Evolutionary conservation across 1,140 invertebrate species (phyloP), one percentile per base, ranked within the genome.

Genomic region (Aphaenogaster floridana): DNA sequence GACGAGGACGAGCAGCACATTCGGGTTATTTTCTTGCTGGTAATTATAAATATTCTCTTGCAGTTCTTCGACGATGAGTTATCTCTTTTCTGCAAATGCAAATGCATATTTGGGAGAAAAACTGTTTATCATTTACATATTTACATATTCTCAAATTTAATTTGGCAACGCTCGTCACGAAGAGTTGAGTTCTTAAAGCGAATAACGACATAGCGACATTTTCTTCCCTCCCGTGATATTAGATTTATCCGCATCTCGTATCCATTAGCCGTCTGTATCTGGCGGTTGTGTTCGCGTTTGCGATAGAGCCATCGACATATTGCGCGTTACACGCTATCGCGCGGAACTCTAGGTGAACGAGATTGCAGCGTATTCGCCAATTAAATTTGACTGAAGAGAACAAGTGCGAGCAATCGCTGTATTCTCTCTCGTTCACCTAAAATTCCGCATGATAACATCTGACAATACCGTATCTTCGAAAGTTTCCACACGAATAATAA

Each of bases 281-380:
- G 6, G 39, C 21, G 15, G 59, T 45, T 28, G 34, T 64, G 15
- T 36, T 34, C 7, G 9, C n/a, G 9, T 52, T 57, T n/a, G 52
- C 72, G 52, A 76, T 59, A 71, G 45, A 71, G 13, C 15, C 54
- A 17, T 59, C 39, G 15, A 45, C n/a, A 13, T 42, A 59, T 39
- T n/a, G 36, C n/a, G n/a, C n/a, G 3, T 54, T 7, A 21, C 36
- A n/a, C 36, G 72, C 13, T 76, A 76, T 76, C 72, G 52, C 39
- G 74, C n/a, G 74, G 54, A 77, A 59, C 54, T 77, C 54, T 42
- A 45, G 54, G 52, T 54, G 74, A 42, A 39, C 54, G 52, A 48
- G 39, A 45, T 59, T 61, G 54, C 13, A 45, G 54, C 15, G 34
- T 34, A 54, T 77, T 77, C 36, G 13, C 52, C 39, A 59, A 59